Percentiles rank a stretch among this genome's conserved stretches.
phyloP scores from a whole-genome alignment of 2,797 vertebrate species.

The Calcarius lapponicus region DNA sequence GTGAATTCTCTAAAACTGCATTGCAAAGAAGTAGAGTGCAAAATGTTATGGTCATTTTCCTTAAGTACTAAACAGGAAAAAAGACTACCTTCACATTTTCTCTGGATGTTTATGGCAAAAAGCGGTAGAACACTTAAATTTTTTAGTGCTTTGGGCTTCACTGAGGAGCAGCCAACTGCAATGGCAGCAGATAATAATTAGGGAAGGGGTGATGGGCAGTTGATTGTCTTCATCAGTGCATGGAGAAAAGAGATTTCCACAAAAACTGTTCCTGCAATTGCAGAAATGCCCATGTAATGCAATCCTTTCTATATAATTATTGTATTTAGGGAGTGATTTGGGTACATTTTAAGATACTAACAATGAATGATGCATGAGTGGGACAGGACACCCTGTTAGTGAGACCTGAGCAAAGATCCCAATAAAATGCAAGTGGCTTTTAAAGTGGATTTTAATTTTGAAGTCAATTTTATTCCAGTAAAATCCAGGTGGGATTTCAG shows the following conservation, averaged over 20 bases:
- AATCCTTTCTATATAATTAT: neutral
- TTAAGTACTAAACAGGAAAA: neutral
- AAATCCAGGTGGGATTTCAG: neutral
- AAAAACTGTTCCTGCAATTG: neutral
- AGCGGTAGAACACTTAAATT: neutral
- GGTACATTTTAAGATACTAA: neutral
- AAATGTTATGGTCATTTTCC: neutral
- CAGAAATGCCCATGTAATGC: neutral
- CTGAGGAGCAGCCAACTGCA: neutral
- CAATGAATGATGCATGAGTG: fast-evolving
- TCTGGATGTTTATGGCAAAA: neutral
- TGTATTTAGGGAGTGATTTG: neutral
- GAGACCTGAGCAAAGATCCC: neutral
- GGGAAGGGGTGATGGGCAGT: fast-evolving
- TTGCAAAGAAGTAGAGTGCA: neutral
- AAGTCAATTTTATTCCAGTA: neutral
- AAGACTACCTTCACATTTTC: neutral
- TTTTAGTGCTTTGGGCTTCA: neutral
- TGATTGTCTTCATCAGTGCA: too few relatives aligned
- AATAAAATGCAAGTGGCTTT: neutral
- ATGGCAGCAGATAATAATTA: neutral
- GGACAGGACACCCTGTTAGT: neutral
- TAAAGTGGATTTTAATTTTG: neutral
- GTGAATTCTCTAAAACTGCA: neutral
- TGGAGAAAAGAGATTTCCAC: neutral